Evolutionary conservation across 37 sponge, comb jelly and placozoan species (phyloP), one percentile per base, ranked within the genome.

Genomic region (Hexactinellida sp.): DNA sequence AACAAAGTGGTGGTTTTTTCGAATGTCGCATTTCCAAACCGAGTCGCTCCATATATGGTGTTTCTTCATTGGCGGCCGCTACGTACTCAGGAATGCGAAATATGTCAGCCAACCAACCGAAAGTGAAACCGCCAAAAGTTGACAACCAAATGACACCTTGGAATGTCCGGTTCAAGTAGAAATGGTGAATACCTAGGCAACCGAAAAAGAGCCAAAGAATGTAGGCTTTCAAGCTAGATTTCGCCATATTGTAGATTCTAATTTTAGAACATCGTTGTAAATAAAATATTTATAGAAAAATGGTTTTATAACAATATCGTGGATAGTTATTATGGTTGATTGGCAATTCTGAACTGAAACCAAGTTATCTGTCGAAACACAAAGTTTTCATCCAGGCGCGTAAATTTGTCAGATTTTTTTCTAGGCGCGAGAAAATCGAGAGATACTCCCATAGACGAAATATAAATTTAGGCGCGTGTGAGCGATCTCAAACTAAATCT

Each of bases 101-200:
- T 36, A 94, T 84, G 76, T 96, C 97, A 23, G 89, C 28, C 9
- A 94, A 24, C 88, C 89, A 91, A 16, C 97, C 97, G 0, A 92
- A 28, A 13, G 92, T 86, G 23, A 89, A 85, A 0, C 97, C 97
- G 21, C 71, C 90, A 36, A 86, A 91, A 16, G 93, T 91, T 0
- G 97, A 91, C 21, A 90, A 38, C 91, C 90, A 92, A 1, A 94
- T 86, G 30, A 96, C 86, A 1, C 91, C 92, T 16, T 96, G 97
- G 10, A 55, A 37, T 84, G 91, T 89, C 23, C 94, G 85, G 0
- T 92, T 85, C 28, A 96, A 89, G 82, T 96, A 96, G 88, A 94
- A 94, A 83, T 92, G 94, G 83, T 96, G 97, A 1, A 84, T 76
- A 16, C 97, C 94, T 0, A 89, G 84, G 84, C 88, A 91, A n/a